A percentile compares a stretch with the other conserved stretches of the same genome.
Conservation (phyloP, 2,888 invertebrate species). For the Bombylius discolor region DNA sequence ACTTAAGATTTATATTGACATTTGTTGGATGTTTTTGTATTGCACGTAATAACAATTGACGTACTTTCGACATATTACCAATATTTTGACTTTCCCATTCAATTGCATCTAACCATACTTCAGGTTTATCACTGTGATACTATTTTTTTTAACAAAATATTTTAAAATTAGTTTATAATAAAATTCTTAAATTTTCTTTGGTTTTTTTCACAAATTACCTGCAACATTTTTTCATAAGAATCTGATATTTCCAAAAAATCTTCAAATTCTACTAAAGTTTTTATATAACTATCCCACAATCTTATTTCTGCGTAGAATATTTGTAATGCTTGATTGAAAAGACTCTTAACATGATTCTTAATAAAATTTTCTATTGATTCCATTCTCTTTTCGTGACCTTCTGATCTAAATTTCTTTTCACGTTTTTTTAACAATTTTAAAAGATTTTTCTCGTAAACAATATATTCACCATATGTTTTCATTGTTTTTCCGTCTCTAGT, state of each 20-base stretch:
- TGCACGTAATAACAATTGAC: slow-evolving; percentile 59
- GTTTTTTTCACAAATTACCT: slow-evolving; percentile 32
- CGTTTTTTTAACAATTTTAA: not conserved
- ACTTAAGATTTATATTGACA: slow-evolving; percentile 54
- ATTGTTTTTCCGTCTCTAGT: not conserved
- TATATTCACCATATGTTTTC: slow-evolving; percentile 5
- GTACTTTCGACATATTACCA: slow-evolving; percentile 52
- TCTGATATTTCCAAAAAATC: slow-evolving; percentile 42
- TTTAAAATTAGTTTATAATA: no score
- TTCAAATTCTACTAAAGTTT: slow-evolving; percentile 56
- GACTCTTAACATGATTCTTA: slow-evolving; percentile 46
- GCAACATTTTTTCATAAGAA: slow-evolving; percentile 48
- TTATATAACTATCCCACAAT: slow-evolving; percentile 65
- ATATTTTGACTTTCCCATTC: slow-evolving; percentile 62
- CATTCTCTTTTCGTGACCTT: not conserved
- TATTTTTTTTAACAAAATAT: slow-evolving; percentile 21
- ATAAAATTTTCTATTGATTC: not conserved
- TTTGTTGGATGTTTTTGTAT: slow-evolving; percentile 60
- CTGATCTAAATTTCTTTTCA: not conserved
- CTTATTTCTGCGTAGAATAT: slow-evolving; percentile 59
- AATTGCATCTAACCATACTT: slow-evolving; percentile 68
- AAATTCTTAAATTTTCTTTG: no score
- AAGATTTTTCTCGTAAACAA: slow-evolving; percentile 3
- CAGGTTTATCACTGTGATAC: slow-evolving; percentile 59
- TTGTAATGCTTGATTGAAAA: slow-evolving; percentile 57